These are phyloP conservation scores for Melanotus villosus DNA, from an alignment of 2,888 invertebrate genomes.

Conservation along the genomic window DNA sequence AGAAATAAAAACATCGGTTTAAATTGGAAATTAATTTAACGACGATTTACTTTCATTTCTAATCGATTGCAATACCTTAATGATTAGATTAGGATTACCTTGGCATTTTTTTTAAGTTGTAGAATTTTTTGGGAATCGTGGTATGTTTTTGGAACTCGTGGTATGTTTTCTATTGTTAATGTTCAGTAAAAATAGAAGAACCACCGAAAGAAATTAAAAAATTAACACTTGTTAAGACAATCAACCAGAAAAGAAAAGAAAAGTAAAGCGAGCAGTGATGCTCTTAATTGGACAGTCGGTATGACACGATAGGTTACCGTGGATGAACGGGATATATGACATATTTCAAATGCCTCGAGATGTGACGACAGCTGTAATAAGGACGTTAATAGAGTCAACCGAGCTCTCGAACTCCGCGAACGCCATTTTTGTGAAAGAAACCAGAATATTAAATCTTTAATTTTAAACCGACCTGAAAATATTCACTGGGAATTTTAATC, in stretches of 20 bases:
- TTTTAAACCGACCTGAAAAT: no score
- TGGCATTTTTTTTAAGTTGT: no score
- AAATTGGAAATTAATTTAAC: constrained; percentile 27
- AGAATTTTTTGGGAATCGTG: no score
- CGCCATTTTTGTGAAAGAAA: neutral
- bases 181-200: constrained; percentile 28
- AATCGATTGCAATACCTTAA: constrained; percentile 44
- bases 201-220: constrained; percentile 41
- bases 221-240: constrained; percentile 52
- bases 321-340: constrained; percentile 63
- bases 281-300: constrained; percentile 62
- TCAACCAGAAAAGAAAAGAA: constrained; percentile 52
- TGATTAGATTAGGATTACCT: constrained; percentile 35
- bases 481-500: no score
- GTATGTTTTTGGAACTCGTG: no score
- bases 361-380: constrained; percentile 46
- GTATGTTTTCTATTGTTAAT: no score
- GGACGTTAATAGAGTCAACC: constrained; percentile 45
- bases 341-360: constrained; percentile 61
- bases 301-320: constrained; percentile 63
- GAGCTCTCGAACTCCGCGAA: neutral
- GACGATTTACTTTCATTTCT: constrained; percentile 25
- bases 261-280: constrained; percentile 57
- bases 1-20: constrained; percentile 25
- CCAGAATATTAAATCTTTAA: neutral